Base-by-base conservation (phyloP, 35 echinoderm and acorn worm species). In the Ophioderma brevispina region DNA sequence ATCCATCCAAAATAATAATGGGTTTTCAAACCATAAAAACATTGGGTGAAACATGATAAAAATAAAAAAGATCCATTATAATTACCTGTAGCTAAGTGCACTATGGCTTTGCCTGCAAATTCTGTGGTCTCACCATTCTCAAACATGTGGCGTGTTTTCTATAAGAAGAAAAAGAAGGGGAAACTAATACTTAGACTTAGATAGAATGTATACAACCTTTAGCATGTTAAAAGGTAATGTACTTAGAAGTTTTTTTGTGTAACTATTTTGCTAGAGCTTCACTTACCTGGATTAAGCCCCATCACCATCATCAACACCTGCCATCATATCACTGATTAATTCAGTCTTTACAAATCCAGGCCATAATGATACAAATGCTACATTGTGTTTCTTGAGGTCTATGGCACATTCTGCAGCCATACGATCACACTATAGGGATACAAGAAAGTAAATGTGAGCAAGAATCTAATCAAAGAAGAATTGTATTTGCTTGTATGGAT, bases 301-400 rank as follows among this genome's bases (percentile, higher is more conserved):
- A 37, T 38, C 11, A 80, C 33, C 28, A 21, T 37, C 78, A 31
- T 36, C 37, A 33, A 18, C 78, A 1, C 14, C 84, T 13, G 34
- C 21, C 42, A 88, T 84, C 31, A 37, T 94, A 25, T 94, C 86
- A 23, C 78, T 36, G 42, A 94, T 46, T 0, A 40, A 55, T 46
- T 94, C 86, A 38, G 92, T 94, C 40, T 84, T 89, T n/a, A 89
- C 92, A 23, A 87, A 39, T n/a, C 92, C 92, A 32, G 92, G 92
- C 92, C 92, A 94, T 28, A 94, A 39, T 50, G 92, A 94, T 23
- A 94, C 36, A 35, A 76, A 38, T 50, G 86, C 86, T 39, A 94
- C 80, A 63, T 83, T 85, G 63, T 94, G 86, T 55, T 85, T 89
- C 86, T 78, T 88, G 18, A 94, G 31, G 34, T 94, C 92, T 35